phyloP scores from a whole-genome alignment of 2,113 vertebrate genomes.

The Cnemophilus loriae region DNA sequence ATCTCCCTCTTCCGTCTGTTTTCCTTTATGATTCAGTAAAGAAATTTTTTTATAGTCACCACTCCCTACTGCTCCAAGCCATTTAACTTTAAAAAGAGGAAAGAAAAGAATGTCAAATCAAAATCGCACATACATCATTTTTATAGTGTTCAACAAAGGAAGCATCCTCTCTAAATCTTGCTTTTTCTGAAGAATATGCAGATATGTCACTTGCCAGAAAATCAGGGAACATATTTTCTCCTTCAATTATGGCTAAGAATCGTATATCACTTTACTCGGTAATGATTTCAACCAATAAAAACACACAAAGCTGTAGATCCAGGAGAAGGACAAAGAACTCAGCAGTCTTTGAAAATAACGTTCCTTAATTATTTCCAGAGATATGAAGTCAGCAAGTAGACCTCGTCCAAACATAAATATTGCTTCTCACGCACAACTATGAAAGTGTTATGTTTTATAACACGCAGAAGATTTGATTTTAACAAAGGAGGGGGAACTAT shows the following conservation, averaged over 20 bases:
- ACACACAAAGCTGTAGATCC: not conserved
- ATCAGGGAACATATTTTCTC: not conserved
- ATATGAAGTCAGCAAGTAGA: not conserved
- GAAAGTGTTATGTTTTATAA: not conserved
- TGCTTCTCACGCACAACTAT: not conserved
- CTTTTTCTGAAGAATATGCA: not conserved
- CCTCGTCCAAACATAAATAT: not conserved
- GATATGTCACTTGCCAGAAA: not conserved
- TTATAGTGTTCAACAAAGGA: not conserved
- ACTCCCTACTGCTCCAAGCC: not conserved
- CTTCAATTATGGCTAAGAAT: not conserved
- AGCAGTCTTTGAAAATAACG: not conserved
- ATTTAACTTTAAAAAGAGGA: not conserved
- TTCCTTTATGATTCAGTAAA: not conserved
- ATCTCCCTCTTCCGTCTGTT: not conserved
- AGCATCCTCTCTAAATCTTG: not conserved
- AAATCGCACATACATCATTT: not conserved
- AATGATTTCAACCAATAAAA: not conserved
- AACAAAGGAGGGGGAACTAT: not conserved
- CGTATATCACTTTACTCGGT: not conserved
- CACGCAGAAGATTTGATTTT: not conserved
- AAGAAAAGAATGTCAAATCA: not conserved
- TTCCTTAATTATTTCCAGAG: not conserved
- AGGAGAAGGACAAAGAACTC: not conserved
- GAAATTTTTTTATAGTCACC: not conserved